Conservation (phyloP, 2,888 invertebrate species). For the Acleris emargana region DNA sequence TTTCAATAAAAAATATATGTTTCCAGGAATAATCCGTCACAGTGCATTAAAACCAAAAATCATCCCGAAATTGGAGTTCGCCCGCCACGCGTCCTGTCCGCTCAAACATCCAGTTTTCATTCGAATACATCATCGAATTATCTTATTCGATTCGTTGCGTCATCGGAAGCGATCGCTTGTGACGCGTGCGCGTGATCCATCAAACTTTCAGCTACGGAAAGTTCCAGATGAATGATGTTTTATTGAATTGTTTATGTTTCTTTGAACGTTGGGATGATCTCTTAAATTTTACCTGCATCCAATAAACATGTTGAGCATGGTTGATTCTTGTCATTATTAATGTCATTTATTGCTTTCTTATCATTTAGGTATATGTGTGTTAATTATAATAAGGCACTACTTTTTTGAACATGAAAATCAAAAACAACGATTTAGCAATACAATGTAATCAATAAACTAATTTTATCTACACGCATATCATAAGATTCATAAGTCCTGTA, state of each 20-base stretch:
- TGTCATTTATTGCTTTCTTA: no score
- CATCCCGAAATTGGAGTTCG: slow-evolving; percentile 3
- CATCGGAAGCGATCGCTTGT: slow-evolving; percentile 63
- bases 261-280: not conserved
- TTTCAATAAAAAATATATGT: not conserved
- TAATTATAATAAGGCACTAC: no score
- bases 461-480: no score
- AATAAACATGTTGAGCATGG: no score
- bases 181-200: slow-evolving; percentile 72
- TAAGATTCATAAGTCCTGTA: no score
- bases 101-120: slow-evolving; percentile 42
- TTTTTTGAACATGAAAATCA: no score
- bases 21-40: slow-evolving; percentile 1
- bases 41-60: not conserved
- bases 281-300: not conserved
- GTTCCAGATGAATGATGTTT: slow-evolving; percentile 42
- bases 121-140: slow-evolving; percentile 49
- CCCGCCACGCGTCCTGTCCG: slow-evolving; percentile 40
- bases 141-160: slow-evolving; percentile 52
- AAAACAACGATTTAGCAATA: no score
- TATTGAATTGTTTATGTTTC: slow-evolving; percentile 41
- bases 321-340: no score
- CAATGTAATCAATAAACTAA: no score
- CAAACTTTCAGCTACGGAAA: slow-evolving; percentile 48
- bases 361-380: no score